These are phyloP conservation scores for Melanocharis versteri DNA, from an alignment of 2,113 vertebrate genomes.

Conservation along the genomic window DNA sequence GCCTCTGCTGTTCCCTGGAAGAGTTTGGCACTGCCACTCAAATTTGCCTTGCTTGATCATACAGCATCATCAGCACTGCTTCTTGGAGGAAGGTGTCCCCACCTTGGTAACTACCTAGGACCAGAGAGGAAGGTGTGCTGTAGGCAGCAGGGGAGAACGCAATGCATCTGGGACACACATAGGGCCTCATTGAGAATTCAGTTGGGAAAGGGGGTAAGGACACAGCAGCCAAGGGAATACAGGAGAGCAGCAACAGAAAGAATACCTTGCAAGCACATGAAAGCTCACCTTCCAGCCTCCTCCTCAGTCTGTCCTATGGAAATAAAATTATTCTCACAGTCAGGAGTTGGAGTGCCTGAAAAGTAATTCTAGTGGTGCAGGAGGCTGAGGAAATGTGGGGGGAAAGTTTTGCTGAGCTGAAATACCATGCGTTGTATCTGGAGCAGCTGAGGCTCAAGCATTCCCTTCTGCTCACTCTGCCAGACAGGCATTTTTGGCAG, in stretches of 20 bases:
- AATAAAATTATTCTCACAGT: neutral
- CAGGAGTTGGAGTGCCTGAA: neutral
- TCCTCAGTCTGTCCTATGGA: neutral
- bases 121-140: neutral
- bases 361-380: neutral
- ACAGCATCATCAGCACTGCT: neutral
- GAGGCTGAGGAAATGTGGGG: neutral
- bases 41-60: neutral
- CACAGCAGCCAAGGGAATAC: neutral
- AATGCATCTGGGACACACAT: neutral
- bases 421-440: neutral
- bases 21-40: neutral
- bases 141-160: neutral
- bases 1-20: neutral
- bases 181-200: neutral
- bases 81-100: neutral
- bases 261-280: neutral
- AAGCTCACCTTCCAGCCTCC: neutral
- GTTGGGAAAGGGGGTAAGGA: neutral
- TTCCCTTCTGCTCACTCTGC: constrained; percentile 19
- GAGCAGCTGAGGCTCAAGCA: neutral
- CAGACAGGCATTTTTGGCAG: constrained; percentile 23
- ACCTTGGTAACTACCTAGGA: neutral
- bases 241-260: neutral
- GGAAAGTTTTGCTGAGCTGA: neutral